Evolutionary conservation across 2,888 invertebrate species (phyloP).

Genomic region (Dione vanillae): DNA sequence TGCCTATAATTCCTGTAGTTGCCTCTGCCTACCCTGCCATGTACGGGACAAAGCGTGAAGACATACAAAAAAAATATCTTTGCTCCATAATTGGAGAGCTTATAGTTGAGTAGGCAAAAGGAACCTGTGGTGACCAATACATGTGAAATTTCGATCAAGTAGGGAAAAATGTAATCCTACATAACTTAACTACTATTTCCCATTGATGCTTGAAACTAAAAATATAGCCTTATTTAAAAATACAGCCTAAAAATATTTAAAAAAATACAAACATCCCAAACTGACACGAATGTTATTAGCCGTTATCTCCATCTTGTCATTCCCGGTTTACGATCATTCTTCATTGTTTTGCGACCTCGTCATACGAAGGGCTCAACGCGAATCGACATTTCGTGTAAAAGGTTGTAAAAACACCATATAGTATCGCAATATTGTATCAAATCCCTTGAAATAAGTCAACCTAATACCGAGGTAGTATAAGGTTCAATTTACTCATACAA

Average conservation of each 20-base stretch:
- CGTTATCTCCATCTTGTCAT: constrained; percentile 74
- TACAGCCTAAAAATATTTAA: background rate
- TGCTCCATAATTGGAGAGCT: too few relatives aligned
- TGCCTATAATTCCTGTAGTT: too few relatives aligned
- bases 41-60: too few relatives aligned
- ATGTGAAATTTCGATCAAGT: too few relatives aligned
- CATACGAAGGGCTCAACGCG: constrained; percentile 68
- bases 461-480: constrained; percentile 46
- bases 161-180: background rate
- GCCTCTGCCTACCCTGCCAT: too few relatives aligned
- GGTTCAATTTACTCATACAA: constrained; percentile 30
- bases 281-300: constrained; percentile 64
- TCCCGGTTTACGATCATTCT: constrained; percentile 71
- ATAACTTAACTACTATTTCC: background rate
- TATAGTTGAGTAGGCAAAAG: too few relatives aligned
- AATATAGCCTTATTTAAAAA: background rate
- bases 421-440: constrained; percentile 50
- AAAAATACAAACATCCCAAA: constrained; percentile 43
- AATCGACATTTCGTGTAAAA: constrained; percentile 81
- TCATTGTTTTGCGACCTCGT: constrained; percentile 77
- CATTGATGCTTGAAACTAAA: background rate
- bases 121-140: too few relatives aligned
- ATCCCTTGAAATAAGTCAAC: constrained; percentile 44
- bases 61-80: too few relatives aligned
- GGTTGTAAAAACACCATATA: constrained; percentile 80